Evolutionary conservation across 2,888 invertebrate genomes (phyloP).

Genomic region (Sesamia inferens): DNA sequence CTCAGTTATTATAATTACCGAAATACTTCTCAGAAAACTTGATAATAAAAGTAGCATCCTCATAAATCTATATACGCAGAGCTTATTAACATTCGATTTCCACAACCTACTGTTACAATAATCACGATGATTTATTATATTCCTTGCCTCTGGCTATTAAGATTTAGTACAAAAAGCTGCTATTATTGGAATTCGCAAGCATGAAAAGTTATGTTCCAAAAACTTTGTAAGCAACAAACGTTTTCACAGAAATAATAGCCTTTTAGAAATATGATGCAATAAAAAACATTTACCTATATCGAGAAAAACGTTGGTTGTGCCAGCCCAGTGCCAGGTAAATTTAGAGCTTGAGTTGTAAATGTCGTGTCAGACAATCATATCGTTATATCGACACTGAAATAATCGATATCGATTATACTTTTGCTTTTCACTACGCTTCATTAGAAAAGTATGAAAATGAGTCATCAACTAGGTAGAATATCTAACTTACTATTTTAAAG

Average conservation of each 20-base stretch:
- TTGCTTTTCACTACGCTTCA: conserved; percentile 44
- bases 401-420: conserved; percentile 53
- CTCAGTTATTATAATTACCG: not conserved
- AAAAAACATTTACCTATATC: conserved; percentile 61
- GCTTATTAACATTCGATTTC: conserved; percentile 43
- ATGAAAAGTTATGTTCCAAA: conserved; percentile 60
- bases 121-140: conserved; percentile 45
- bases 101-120: conserved; percentile 38
- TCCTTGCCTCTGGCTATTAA: conserved; percentile 45
- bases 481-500: not conserved
- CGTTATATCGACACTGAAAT: conserved; percentile 66
- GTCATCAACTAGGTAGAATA: not conserved
- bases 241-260: conserved; percentile 61
- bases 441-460: conserved; percentile 23
- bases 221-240: conserved; percentile 56
- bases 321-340: conserved; percentile 75
- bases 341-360: conserved; percentile 69
- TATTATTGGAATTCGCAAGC: conserved; percentile 50
- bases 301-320: conserved; percentile 65
- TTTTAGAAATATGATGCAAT: conserved; percentile 63
- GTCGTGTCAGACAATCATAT: conserved; percentile 71
- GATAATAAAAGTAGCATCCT: not conserved
- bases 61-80: not conserved
- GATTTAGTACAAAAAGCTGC: conserved; percentile 56
- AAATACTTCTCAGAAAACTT: conserved; percentile 13